phyloP scores from a whole-genome alignment of 2,888 invertebrate genomes.

The Andrena bucephala region DNA sequence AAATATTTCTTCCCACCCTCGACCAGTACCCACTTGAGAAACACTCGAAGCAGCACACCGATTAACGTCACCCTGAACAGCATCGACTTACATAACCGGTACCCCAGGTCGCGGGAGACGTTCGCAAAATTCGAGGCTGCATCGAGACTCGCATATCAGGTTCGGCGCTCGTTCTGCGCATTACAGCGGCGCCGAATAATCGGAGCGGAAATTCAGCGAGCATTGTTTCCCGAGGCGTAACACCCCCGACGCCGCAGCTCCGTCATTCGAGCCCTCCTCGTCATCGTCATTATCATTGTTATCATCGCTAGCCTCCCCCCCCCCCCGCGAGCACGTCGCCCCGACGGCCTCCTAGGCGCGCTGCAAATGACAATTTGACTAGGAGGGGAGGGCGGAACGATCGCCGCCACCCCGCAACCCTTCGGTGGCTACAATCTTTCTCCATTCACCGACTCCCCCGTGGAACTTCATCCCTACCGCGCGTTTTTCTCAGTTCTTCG shows the following conservation, averaged over 20 bases:
- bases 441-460: constrained; percentile 17
- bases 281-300: constrained; percentile 64
- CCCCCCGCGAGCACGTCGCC: constrained; percentile 11
- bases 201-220: constrained; percentile 64
- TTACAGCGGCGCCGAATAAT: constrained; percentile 53
- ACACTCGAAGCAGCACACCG: too few species aligned
- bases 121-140: too few species aligned
- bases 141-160: constrained; percentile 42
- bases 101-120: too few species aligned
- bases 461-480: not conserved
- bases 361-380: constrained; percentile 74
- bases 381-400: constrained; percentile 26
- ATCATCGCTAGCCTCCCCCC: constrained; percentile 50
- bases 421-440: constrained; percentile 1
- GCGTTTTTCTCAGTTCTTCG: constrained; percentile 8
- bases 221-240: constrained; percentile 58
- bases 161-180: constrained; percentile 52
- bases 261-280: constrained; percentile 48
- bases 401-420: not conserved
- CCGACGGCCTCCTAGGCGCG: constrained; percentile 57
- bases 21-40: too few species aligned
- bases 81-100: too few species aligned
- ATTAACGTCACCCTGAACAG: too few species aligned
- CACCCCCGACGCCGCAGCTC: constrained; percentile 46
- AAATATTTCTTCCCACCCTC: too few species aligned